These are phyloP conservation scores for Epistrophella euchroma DNA, from an alignment of 2,888 invertebrate genomes.

Conservation along the genomic window DNA sequence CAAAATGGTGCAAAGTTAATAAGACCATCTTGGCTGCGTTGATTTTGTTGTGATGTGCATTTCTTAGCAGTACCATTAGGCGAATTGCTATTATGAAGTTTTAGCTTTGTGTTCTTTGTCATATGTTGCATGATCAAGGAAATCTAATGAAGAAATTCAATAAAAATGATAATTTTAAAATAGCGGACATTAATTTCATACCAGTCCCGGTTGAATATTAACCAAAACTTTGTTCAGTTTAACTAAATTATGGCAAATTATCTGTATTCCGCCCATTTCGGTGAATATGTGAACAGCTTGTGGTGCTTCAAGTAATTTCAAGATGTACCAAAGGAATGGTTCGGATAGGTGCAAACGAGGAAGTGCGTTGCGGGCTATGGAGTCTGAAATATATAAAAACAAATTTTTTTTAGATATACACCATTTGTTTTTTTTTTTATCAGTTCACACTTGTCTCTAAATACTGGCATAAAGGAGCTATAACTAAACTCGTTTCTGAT, in stretches of 20 bases:
- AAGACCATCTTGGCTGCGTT: conserved; percentile 88
- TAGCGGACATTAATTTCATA: not conserved
- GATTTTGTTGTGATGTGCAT: conserved; percentile 83
- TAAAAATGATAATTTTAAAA: not conserved
- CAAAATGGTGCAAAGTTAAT: conserved; percentile 96
- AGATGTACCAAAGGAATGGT: conserved; percentile 92
- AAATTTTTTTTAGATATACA: not conserved
- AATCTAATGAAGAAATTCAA: conserved; percentile 78
- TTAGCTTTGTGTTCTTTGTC: conserved; percentile 84
- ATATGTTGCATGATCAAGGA: conserved; percentile 87
- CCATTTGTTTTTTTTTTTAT: not conserved
- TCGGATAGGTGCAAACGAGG: conserved; percentile 89
- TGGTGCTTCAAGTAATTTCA: conserved; percentile 91
- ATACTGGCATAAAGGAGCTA: conserved; percentile 91
- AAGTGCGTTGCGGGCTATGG: conserved; percentile 81
- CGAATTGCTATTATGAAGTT: conserved; percentile 82
- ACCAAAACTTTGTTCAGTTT: conserved; percentile 89
- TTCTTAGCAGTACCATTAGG: conserved; percentile 81
- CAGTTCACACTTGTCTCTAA: conserved; percentile 84
- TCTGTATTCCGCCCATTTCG: conserved; percentile 89
- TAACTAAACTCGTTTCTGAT: conserved; percentile 89
- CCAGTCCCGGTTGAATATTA: conserved; percentile 88
- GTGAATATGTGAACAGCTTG: conserved; percentile 90
- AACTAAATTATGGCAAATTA: conserved; percentile 91
- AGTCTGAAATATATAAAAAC: conserved; percentile 77